phyloP scores from a whole-genome alignment of 2,797 vertebrate genomes.

The Discoglossus pictus region DNA sequence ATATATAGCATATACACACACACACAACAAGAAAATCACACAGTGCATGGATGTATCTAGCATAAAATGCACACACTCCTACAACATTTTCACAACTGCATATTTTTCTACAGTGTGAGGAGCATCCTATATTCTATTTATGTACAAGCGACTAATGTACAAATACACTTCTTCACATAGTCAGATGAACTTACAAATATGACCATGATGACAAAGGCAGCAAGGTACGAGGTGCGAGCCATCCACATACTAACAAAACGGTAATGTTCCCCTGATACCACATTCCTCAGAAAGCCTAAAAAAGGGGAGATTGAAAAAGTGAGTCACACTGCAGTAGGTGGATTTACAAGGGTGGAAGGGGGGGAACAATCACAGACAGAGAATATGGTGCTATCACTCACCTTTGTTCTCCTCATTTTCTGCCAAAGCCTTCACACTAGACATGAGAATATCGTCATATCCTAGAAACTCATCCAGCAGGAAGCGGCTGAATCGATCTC shows the following conservation, averaged over 20 bases:
- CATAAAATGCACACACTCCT: no score
- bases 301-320: background rate
- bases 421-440: conserved; percentile 93
- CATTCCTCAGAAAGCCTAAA: conserved; percentile 93
- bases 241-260: conserved; percentile 99
- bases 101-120: no score
- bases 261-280: conserved; percentile 96
- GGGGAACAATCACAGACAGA: background rate
- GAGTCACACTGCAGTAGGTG: background rate
- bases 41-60: no score
- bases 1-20: no score
- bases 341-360: conserved; percentile 5
- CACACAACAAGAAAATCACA: no score
- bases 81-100: no score
- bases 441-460: conserved; percentile 97
- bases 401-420: conserved; percentile 98
- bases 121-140: conserved; percentile 12
- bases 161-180: background rate
- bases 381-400: conserved; percentile 47
- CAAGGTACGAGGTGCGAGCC: conserved; percentile 93
- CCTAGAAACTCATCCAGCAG: conserved; percentile 92
- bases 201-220: conserved; percentile 97
- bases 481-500: conserved; percentile 94
- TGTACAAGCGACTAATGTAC: conserved; percentile 1
- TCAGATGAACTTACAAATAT: conserved; percentile 84